A percentile compares a stretch with the other conserved stretches of the same genome.
phyloP scores from a whole-genome alignment of 2,888 invertebrate genomes.

The Epiblema foenella region DNA sequence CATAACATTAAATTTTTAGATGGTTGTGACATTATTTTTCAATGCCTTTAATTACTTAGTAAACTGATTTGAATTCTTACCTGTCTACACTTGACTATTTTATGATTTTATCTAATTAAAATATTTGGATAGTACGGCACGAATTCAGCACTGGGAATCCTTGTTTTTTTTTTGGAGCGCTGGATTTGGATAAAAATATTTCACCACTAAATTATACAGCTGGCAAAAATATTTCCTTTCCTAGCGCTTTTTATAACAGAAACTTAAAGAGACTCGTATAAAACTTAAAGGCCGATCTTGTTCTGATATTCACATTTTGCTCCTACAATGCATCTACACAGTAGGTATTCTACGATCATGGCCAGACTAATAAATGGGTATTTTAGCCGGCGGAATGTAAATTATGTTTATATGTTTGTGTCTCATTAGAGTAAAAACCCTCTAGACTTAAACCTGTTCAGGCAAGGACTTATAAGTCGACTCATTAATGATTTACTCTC shows the following conservation, averaged over 20 bases:
- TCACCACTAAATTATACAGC: neutral
- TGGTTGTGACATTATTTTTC: slow-evolving; percentile 3
- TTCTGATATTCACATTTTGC: neutral
- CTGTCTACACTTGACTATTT: neutral
- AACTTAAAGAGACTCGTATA: neutral
- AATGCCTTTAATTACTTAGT: neutral
- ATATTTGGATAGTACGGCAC: neutral
- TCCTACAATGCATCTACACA: neutral
- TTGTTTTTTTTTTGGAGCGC: neutral
- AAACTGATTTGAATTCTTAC: neutral
- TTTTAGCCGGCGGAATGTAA: slow-evolving; percentile 1
- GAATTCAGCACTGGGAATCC: neutral
- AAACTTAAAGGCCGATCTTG: neutral
- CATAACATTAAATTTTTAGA: slow-evolving; percentile 10
- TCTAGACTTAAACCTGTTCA: too few species aligned
- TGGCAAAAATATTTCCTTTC: neutral
- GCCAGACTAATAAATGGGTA: neutral
- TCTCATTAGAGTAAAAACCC: neutral
- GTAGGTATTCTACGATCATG: neutral
- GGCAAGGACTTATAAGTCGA: neutral
- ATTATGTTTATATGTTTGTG: neutral
- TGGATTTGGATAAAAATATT: neutral
- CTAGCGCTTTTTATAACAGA: neutral
- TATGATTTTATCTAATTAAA: neutral
- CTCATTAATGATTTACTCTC: neutral